Evolutionary conservation across 2,797 vertebrate genomes (phyloP).

Genomic region (Thalassophryne amazonica): DNA sequence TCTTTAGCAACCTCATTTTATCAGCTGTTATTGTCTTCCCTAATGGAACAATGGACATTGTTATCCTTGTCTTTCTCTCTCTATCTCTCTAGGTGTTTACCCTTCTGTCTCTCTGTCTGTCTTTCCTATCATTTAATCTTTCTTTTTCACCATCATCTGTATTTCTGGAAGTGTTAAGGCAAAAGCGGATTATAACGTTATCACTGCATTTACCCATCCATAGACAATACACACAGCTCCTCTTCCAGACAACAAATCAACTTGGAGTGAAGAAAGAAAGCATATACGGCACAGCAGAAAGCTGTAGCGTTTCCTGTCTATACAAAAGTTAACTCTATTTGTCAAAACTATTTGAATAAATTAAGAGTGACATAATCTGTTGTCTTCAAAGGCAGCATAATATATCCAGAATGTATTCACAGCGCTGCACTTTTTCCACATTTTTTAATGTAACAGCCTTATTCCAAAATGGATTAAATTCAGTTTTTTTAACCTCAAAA

Average conservation of each 20-base stretch:
- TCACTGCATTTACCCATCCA: constrained; percentile 3
- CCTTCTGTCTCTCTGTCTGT: neutral
- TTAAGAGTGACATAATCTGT: too few species aligned
- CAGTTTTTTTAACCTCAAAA: too few species aligned
- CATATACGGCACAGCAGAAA: neutral
- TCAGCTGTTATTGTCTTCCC: constrained; percentile 68
- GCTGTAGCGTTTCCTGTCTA: neutral
- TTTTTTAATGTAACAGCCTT: too few species aligned
- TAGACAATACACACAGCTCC: neutral
- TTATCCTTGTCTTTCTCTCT: constrained; percentile 16
- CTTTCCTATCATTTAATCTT: neutral
- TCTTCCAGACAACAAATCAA: constrained; percentile 6
- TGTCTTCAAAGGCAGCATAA: too few species aligned
- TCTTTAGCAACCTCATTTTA: constrained; percentile 71
- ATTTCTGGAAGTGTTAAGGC: neutral
- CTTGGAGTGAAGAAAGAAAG: neutral
- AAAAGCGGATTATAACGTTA: constrained; percentile 11
- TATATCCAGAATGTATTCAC: too few species aligned
- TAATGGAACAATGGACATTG: constrained; percentile 69
- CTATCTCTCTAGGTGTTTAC: too few species aligned
- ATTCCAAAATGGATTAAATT: too few species aligned
- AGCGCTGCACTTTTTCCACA: too few species aligned
- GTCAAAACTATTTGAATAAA: neutral
- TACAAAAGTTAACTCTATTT: neutral
- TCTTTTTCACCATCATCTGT: neutral